Evolutionary conservation across 2,797 vertebrate species (phyloP).

Genomic region (Potorous gilbertii): DNA sequence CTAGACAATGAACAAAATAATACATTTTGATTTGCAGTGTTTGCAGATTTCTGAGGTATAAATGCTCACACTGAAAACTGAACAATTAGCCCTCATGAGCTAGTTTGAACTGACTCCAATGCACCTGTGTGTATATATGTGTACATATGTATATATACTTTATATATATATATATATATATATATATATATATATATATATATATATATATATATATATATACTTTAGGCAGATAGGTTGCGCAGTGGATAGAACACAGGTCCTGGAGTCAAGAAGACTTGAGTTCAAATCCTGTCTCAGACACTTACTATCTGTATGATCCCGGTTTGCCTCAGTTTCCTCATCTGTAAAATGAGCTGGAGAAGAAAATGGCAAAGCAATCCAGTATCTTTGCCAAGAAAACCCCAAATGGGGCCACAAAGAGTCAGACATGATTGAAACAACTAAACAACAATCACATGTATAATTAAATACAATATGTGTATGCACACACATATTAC

Average conservation of each 20-base stretch:
- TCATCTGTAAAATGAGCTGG: neutral
- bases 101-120: neutral
- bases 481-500: neutral
- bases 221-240: too few relatives aligned
- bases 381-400: neutral
- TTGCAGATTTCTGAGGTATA: neutral
- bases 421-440: neutral
- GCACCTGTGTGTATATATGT: too few relatives aligned
- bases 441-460: neutral
- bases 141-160: too few relatives aligned
- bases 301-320: neutral
- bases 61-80: neutral
- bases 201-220: too few relatives aligned
- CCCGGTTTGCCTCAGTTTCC: neutral
- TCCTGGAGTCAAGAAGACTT: neutral
- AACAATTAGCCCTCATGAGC: neutral
- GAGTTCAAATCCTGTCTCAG: neutral
- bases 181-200: too few relatives aligned
- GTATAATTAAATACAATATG: too few relatives aligned
- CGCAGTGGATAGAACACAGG: neutral
- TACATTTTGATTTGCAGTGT: neutral
- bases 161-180: too few relatives aligned
- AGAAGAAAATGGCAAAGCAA: neutral
- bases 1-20: neutral
- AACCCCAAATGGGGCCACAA: neutral